phyloP scores from a whole-genome alignment of 2,797 vertebrate genomes.

The Allobates femoralis region DNA sequence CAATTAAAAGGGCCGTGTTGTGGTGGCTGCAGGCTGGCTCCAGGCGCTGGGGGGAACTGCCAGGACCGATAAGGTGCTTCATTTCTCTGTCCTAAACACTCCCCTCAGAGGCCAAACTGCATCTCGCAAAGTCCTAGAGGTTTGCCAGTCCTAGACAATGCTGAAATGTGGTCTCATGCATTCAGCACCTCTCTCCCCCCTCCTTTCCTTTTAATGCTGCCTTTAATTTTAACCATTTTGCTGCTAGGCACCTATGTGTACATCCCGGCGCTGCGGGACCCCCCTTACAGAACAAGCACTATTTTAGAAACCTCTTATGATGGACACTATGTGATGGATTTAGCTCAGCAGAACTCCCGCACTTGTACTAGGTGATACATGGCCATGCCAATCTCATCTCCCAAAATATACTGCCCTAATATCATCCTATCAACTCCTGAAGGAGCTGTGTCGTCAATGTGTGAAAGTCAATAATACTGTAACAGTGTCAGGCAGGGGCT shows the following conservation, averaged over 20 bases:
- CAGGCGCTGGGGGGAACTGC: conserved; percentile 63
- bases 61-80: conserved; percentile 64
- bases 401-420: no score
- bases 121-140: conserved; percentile 49
- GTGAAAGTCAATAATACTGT: no score
- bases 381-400: no score
- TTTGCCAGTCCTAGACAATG: conserved; percentile 21
- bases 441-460: no score
- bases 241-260: conserved; percentile 25
- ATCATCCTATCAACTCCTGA: no score
- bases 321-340: not conserved
- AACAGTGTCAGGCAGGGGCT: no score
- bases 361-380: no score
- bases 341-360: not conserved
- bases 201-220: not conserved
- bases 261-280: not conserved
- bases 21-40: conserved; percentile 61
- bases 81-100: conserved; percentile 63
- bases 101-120: conserved; percentile 56
- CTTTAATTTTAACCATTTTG: conserved; percentile 41
- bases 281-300: not conserved
- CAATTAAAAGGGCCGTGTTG: conserved; percentile 55
- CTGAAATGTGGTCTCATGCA: conserved; percentile 43
- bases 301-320: not conserved
- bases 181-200: conserved; percentile 1